Evolutionary conservation across 2,797 vertebrate genomes (phyloP), one percentile per base, ranked within the genome.

Genomic region (Mus caroli): DNA sequence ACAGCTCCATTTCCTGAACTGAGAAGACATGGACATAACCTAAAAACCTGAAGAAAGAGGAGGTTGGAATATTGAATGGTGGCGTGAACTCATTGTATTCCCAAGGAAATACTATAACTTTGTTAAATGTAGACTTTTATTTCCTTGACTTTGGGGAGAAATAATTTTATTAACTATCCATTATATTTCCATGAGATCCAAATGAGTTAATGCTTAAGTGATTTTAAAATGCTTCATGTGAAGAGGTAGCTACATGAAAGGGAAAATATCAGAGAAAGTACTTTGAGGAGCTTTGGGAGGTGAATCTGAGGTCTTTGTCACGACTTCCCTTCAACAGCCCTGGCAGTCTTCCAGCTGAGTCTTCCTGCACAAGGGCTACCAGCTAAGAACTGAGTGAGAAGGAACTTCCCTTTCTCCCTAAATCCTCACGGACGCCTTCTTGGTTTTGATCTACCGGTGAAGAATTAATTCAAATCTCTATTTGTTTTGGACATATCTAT

Each of bases 111-210:
- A 50, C 26, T 94, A 20, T 75, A 31, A 91, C 22, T 31, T 40
- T 11, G 54, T 28, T 83, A 15, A 78, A 92, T 67, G 10, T 87
- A 71, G 62, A 1, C 64, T 37, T 76, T 94, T 54, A 56, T 90
- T 94, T 91, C 37, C 31, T 89, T 96, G 54, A 62, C 34, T 94
- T 73, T 56, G 37, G 71, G 14, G 46, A 50, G 58, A 90, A 67
- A 67, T 88, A 73, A 75, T 95, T 8, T 67, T 28, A 79, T 69
- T 92, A 90, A 83, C 71, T 60, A 28, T 46, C 64, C 22, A 58
- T 79, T 40, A 88, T 88, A 79, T 92, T 90, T 92, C 58, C 58
- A 11, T 82, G 85, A 90, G 26, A 87, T 46, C 58, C 34, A 94
- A 82, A 88, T 37, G 77, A 83, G 17, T 56, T 79, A 88, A 77